Evolutionary conservation across 2,797 vertebrate genomes (phyloP), one percentile per base, ranked within the genome.

Genomic region (Gymnocypris eckloni): DNA sequence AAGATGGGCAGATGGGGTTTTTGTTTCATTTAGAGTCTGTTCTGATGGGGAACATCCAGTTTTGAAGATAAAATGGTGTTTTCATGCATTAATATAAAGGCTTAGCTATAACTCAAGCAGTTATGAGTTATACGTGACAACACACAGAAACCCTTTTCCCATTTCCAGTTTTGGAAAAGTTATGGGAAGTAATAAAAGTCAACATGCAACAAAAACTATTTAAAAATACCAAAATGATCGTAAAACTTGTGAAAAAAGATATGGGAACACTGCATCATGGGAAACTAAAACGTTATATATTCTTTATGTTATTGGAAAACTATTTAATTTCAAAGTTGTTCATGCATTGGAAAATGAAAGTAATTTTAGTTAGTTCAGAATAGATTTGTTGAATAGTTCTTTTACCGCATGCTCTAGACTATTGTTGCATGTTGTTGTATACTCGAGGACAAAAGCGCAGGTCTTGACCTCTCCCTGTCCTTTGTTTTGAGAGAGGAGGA

Each of bases 1-100:
- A 87, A 25, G 84, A 86, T 87, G 69, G 87, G 89, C 89, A 89
- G 83, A 92, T 88, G 86, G 83, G 59, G 79, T 76, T 77, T 87
- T 89, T 88, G 61, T 84, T 75, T 73, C 70, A 50, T 85, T 88
- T 78, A 79, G 43, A 86, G 81, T 70, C 66, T 45, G 76, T 78
- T 76, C 25, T 77, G 66, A 56, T 37, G 54, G 39, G 70, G 43
- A 59, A 39, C 45, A 67, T 86, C 64, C 28, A 73, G 77, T 75
- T 59, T 52, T 52, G 70, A 87, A 79, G 66, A 79, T 50, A 70
- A 69, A 61, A 12, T 48, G 39, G 11, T 6, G 69, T 45, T 52
- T 28, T 45, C 10, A 45, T 54, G 20, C 48, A 43, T 66, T 67
- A 48, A 37, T 50, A 18, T 37, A 28, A 3, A 52, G 22, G 33